Base-by-base conservation (phyloP, 2,113 vertebrate genomes). In the Gobio gobio region DNA sequence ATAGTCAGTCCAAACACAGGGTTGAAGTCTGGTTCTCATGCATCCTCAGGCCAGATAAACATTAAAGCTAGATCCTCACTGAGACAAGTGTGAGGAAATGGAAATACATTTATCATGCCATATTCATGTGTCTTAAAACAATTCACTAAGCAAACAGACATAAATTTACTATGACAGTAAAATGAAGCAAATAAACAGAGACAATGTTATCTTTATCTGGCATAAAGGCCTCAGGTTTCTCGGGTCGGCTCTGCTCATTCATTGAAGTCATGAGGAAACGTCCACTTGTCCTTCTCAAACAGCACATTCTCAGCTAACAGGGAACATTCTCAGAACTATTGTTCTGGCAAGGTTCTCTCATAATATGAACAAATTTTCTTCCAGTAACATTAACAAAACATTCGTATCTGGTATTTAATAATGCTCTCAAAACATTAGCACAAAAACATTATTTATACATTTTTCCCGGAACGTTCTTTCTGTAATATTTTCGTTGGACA, bases 181-280 rank as follows among this genome's bases (percentile, higher is more conserved):
- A 59, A 59, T 43, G 3, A 56, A 16, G 58, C 5, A 26, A 14
- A 24, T 43, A 26, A 63, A 18, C 51, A 63, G 22, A 45, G 40
- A 79, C 36, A 78, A 66, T 68, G 26, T 26, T 72, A 70, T 82
- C 24, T 70, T 86, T 90, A 77, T 94, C 96, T 20, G 96, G 95
- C n/a, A 96, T 40, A 88, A 96, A 96, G 78, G 95, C 95, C 2
- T 95, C 94, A 4, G 47, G 91, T 83, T 94, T 96, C 91, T 94
- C 89, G 80, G 96, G 94, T 64, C 36, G 61, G 29, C 94, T 94
- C 0, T 93, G 88, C 0, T 86, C 85, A 14, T 95, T 93, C 59
- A 97, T 94, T 90, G 86, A n/a, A 97, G 3, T 90, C 88, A 0
- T 93, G 85, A 51, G 96, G 95, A 73, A 93, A 93, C 87, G 94